Evolutionary conservation across 2,888 invertebrate genomes (phyloP).

Genomic region (Sphaerophoria taeniata): DNA sequence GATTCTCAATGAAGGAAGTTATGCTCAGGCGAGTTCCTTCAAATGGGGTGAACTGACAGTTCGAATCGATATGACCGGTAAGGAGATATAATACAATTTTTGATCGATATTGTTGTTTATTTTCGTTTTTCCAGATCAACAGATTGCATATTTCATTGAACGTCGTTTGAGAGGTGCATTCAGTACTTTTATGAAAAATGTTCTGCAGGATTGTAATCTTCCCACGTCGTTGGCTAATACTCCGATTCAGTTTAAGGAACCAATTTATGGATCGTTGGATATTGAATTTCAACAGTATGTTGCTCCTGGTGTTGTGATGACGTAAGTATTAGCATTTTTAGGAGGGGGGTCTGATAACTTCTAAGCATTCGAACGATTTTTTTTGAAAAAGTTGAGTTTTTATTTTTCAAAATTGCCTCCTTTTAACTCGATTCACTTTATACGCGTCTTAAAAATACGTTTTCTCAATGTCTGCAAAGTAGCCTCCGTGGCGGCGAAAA

Average conservation of each 20-base stretch:
- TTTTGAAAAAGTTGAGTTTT: no score
- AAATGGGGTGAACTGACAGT: constrained; percentile 87
- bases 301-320: constrained; percentile 92
- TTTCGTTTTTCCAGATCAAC: constrained; percentile 87
- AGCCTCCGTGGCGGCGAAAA: no score
- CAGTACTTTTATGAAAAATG: constrained; percentile 86
- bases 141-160: constrained; percentile 90
- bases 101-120: constrained; percentile 4
- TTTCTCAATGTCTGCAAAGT: no score
- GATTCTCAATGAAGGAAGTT: constrained; percentile 85
- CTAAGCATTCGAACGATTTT: no score
- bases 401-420: no score
- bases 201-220: constrained; percentile 87
- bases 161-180: constrained; percentile 88
- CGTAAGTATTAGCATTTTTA: constrained; percentile 86
- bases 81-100: constrained; percentile 75
- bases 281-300: constrained; percentile 91
- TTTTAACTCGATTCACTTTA: no score
- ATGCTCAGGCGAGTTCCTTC: constrained; percentile 84
- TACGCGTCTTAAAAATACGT: no score
- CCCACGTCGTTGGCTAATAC: constrained; percentile 84
- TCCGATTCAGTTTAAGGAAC: constrained; percentile 88
- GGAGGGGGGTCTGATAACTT: background rate
- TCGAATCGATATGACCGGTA: constrained; percentile 90
- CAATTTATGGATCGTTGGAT: constrained; percentile 87